Evolutionary conservation across 2,113 vertebrate genomes (phyloP).

Genomic region (Willisornis vidua): DNA sequence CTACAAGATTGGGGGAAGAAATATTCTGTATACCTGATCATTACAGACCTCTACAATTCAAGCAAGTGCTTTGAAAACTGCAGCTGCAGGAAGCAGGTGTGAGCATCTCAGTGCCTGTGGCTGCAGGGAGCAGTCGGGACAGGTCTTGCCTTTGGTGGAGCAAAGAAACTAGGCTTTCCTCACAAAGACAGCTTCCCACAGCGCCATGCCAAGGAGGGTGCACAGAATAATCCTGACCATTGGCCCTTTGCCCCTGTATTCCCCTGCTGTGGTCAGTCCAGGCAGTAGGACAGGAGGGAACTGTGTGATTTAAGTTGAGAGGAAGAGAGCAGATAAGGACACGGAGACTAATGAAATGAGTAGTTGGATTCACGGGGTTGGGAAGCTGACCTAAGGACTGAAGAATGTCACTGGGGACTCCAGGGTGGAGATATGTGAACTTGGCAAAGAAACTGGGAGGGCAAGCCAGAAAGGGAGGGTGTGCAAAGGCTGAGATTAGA

Average conservation of each 20-base stretch:
- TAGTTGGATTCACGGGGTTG: neutral
- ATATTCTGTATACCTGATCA: neutral
- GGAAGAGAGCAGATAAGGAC: conserved; percentile 39
- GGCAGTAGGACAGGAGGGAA: neutral
- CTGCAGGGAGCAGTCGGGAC: neutral
- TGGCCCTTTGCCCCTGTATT: neutral
- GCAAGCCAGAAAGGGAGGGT: conserved; percentile 12
- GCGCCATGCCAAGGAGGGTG: neutral
- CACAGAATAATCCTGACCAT: accelerated
- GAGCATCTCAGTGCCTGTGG: neutral
- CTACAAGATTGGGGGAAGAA: neutral
- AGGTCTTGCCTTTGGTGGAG: neutral
- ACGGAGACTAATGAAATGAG: neutral
- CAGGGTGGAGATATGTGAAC: neutral
- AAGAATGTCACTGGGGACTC: conserved; percentile 17
- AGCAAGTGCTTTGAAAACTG: neutral
- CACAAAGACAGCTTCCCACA: neutral
- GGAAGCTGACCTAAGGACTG: conserved; percentile 37
- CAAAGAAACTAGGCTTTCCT: neutral
- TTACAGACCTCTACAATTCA: neutral
- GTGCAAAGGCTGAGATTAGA: neutral
- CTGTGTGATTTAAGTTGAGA: neutral
- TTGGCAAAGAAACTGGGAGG: conserved; percentile 21
- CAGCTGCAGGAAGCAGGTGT: neutral
- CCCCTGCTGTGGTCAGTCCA: neutral